Evolutionary conservation across 2,888 invertebrate species (phyloP).

Genomic region (Teleiodes luculella): DNA sequence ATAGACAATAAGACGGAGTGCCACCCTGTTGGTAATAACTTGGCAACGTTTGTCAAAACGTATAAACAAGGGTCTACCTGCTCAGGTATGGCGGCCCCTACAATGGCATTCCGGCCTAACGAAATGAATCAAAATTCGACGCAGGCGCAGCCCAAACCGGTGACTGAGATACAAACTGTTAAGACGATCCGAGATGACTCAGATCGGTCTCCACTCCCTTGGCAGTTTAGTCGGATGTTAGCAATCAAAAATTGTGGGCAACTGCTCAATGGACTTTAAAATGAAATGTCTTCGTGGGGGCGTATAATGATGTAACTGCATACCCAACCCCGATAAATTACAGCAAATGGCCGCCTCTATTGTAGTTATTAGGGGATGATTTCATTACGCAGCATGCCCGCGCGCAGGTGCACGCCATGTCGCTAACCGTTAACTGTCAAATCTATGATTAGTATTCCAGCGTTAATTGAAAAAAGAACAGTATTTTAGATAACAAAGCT

Average conservation of each 20-base stretch:
- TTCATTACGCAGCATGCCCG: slow-evolving; percentile 56
- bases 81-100: slow-evolving; percentile 65
- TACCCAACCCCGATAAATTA: slow-evolving; percentile 56
- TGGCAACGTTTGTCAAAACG: slow-evolving; percentile 65
- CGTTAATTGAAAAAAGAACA: slow-evolving; percentile 15
- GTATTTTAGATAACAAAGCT: slow-evolving; percentile 2
- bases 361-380: slow-evolving; percentile 68
- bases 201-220: background rate
- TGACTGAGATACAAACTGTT: slow-evolving; percentile 37
- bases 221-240: background rate
- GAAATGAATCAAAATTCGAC: slow-evolving; percentile 73
- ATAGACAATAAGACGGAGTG: slow-evolving; percentile 25
- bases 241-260: background rate
- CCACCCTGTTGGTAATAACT: slow-evolving; percentile 65
- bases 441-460: slow-evolving; percentile 37
- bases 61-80: slow-evolving; percentile 54
- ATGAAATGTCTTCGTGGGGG: background rate
- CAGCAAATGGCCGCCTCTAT: slow-evolving; percentile 61
- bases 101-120: slow-evolving; percentile 74
- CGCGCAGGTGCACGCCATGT: slow-evolving; percentile 52
- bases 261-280: background rate
- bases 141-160: slow-evolving; percentile 45
- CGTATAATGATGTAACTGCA: background rate
- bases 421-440: slow-evolving; percentile 50
- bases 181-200: slow-evolving; percentile 4